phyloP scores from a whole-genome alignment of 2,113 vertebrate genomes.

The Pantherophis guttatus region DNA sequence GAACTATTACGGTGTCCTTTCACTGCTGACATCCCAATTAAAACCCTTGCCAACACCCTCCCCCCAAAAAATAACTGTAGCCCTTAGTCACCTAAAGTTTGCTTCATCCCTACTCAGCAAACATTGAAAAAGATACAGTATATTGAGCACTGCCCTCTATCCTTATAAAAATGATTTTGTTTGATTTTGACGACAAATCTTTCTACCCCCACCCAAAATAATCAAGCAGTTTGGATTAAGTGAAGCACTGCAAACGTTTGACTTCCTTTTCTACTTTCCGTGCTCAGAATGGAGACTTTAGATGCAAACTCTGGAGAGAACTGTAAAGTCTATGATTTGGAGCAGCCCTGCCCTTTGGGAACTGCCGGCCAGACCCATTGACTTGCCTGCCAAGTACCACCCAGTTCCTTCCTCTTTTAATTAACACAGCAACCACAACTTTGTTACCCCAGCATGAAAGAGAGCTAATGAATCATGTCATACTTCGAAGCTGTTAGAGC shows the following conservation, averaged over 20 bases:
- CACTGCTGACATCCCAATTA: not conserved
- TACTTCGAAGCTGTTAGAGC: constrained; percentile 45
- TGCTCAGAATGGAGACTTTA: not conserved
- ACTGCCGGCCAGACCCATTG: constrained; percentile 26
- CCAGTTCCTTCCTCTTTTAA: constrained; percentile 51
- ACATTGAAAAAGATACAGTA: not conserved
- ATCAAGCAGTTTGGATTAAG: not conserved
- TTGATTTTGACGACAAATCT: not conserved
- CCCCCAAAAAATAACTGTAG: not conserved
- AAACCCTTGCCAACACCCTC: not conserved
- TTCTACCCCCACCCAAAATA: too few relatives aligned
- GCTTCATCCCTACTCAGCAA: not conserved
- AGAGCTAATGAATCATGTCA: constrained; percentile 57
- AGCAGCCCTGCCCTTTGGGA: constrained; percentile 17
- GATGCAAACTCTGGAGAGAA: not conserved
- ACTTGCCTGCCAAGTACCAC: constrained; percentile 24
- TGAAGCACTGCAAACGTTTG: not conserved
- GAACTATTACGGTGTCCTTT: not conserved
- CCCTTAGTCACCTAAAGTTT: not conserved
- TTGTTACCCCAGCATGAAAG: constrained; percentile 57
- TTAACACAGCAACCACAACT: constrained; percentile 54
- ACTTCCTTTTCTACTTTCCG: not conserved
- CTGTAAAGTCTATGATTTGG: not conserved
- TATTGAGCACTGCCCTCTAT: not conserved
- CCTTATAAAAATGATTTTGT: not conserved